Evolutionary conservation across 2,113 vertebrate genomes (phyloP).

Genomic region (Plecotus auritus): DNA sequence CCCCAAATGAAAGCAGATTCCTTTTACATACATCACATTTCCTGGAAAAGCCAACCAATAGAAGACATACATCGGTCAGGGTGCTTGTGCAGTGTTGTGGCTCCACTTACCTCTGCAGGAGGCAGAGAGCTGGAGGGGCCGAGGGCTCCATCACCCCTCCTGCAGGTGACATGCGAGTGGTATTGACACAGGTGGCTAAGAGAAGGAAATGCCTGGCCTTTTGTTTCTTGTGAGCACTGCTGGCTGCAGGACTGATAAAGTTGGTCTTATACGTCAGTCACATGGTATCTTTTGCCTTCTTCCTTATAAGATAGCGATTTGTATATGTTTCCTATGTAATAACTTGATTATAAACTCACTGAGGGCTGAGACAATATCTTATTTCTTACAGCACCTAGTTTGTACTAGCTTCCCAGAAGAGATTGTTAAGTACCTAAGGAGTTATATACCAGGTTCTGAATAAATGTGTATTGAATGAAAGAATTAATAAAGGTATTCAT

Average conservation of each 20-base stretch:
- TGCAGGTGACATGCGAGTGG: accelerated
- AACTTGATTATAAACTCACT: not conserved
- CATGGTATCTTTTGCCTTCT: not conserved
- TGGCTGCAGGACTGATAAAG: not conserved
- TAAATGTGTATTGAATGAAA: slow-evolving; percentile 4
- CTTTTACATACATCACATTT: not conserved
- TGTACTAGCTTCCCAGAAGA: not conserved
- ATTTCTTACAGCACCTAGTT: not conserved
- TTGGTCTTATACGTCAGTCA: not conserved
- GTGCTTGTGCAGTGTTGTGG: not conserved
- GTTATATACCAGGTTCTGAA: not conserved
- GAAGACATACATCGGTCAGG: not conserved
- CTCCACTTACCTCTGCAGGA: not conserved
- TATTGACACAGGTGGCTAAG: not conserved
- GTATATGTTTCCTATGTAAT: not conserved
- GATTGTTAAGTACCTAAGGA: not conserved
- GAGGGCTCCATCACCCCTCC: not conserved
- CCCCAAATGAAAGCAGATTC: not conserved
- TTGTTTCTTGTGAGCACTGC: not conserved
- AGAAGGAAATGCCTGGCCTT: not conserved
- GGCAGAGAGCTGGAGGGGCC: not conserved
- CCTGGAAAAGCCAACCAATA: not conserved
- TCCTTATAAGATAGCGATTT: not conserved
- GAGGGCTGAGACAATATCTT: not conserved
- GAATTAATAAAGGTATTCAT: not conserved